phyloP scores from a whole-genome alignment of 2,113 vertebrate genomes.

The Amazona vittata region DNA sequence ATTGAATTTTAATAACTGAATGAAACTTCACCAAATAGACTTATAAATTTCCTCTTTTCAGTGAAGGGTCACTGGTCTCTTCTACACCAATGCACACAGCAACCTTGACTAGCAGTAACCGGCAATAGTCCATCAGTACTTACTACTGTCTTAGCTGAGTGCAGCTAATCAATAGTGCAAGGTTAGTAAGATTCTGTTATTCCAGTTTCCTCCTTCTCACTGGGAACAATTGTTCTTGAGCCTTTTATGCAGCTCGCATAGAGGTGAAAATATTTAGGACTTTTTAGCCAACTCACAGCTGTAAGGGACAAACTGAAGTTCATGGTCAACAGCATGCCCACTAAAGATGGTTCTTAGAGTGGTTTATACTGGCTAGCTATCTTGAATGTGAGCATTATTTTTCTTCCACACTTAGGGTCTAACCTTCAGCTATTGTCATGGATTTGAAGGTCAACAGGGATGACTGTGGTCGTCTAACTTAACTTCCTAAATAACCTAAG shows the following conservation, averaged over 20 bases:
- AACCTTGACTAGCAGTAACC: background rate
- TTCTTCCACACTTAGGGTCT: background rate
- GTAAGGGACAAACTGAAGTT: conserved; percentile 20
- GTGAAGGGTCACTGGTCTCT: background rate
- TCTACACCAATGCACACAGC: background rate
- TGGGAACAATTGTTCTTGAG: conserved; percentile 1
- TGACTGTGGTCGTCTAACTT: background rate
- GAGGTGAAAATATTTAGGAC: background rate
- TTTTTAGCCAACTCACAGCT: background rate
- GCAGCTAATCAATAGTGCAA: background rate
- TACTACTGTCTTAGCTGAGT: background rate
- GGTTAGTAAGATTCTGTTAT: background rate
- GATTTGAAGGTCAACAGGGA: background rate
- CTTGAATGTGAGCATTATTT: conserved; percentile 10
- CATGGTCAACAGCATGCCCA: background rate
- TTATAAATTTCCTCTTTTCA: background rate
- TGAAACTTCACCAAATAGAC: background rate
- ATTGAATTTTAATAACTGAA: background rate
- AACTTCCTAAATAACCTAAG: background rate
- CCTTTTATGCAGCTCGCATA: background rate
- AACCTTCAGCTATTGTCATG: background rate
- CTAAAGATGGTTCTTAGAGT: background rate
- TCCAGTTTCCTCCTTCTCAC: conserved; percentile 1
- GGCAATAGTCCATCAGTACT: background rate
- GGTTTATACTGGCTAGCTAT: background rate